Conservation (phyloP, 2,888 invertebrate species). For the Cactoblastis cactorum region DNA sequence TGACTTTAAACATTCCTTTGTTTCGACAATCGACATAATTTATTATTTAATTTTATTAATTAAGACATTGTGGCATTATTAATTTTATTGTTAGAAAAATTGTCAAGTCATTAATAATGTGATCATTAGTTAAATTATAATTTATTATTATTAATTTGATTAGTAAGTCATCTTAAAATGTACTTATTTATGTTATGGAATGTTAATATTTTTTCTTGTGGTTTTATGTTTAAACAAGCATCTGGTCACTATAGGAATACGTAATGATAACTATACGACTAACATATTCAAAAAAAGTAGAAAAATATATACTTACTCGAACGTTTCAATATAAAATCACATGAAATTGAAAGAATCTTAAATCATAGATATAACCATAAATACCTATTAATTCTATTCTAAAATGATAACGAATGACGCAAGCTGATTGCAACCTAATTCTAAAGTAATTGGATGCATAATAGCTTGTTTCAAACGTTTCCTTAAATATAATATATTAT, state of each 20-base stretch:
- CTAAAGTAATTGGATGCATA: not conserved
- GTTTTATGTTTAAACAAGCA: slow-evolving; percentile 44
- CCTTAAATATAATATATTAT: slow-evolving; percentile 6
- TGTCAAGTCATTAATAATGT: slow-evolving; percentile 22
- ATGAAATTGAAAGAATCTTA: slow-evolving; percentile 47
- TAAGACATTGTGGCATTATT: slow-evolving; percentile 16
- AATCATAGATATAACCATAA: slow-evolving; percentile 44
- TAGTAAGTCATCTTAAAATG: slow-evolving; percentile 23
- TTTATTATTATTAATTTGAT: slow-evolving; percentile 26
- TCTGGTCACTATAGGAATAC: slow-evolving; percentile 1
- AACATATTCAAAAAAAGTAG: slow-evolving; percentile 21
- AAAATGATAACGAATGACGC: slow-evolving; percentile 24
- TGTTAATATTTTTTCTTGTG: slow-evolving; percentile 36
- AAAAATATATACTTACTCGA: slow-evolving; percentile 12
- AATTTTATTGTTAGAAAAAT: slow-evolving; percentile 15
- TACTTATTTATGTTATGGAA: slow-evolving; percentile 15
- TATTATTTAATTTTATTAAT: slow-evolving; percentile 4
- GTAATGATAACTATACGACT: slow-evolving; percentile 14
- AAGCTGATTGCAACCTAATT: slow-evolving; percentile 22
- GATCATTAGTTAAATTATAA: slow-evolving; percentile 26
- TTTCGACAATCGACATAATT: slow-evolving; percentile 15
- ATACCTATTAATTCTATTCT: slow-evolving; percentile 47
- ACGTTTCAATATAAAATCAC: slow-evolving; percentile 54
- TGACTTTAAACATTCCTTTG: slow-evolving; percentile 56
- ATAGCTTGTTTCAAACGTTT: slow-evolving; percentile 16